Base-by-base conservation (phyloP, 53 echinoderm and acorn worm genomes). In the Arbacia lixula region DNA sequence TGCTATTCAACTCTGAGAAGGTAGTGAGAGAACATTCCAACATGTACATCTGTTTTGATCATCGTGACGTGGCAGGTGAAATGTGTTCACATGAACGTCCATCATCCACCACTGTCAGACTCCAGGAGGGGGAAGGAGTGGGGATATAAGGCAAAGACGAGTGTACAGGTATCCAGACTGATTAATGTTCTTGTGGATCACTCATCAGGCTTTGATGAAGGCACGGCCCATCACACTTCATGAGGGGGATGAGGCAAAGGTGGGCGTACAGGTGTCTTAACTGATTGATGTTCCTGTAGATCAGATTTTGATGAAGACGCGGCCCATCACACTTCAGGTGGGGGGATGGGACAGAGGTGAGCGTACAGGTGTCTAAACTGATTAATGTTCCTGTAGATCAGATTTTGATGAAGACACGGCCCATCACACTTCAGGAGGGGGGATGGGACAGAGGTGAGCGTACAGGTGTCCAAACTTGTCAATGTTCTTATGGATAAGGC, bases 381-480 rank as follows among this genome's bases (percentile, higher is more conserved):
- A 14, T 46, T 46, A 14, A 46, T 46, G 14, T 10, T 46, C 46
- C 6, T 46, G 46, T 46, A n/a, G n/a, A n/a, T n/a, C n/a, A n/a
- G n/a, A n/a, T n/a, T n/a, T n/a, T n/a, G n/a, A n/a, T n/a, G n/a
- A n/a, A n/a, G n/a, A n/a, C n/a, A n/a, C n/a, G n/a, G n/a, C n/a
- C n/a, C n/a, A n/a, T n/a, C n/a, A 69, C 1, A 69, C 43, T 21
- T 69, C 41, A 27, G 49, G 49, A 46, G 43, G 27, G 9, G 68
- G 68, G 41, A 68, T 33, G 28, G 82, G 82, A 49, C 49, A 81
- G 14, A 81, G 46, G 62, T 29, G 29, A 33, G 82, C 64, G 10
- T 81, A 81, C 19, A 81, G 62, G 5, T 63, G 82, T 9, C 82
- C 82, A 64, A 81, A 81, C 34, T 81, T 81, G 49, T 81, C 25